phyloP scores from a whole-genome alignment of 2,797 vertebrate genomes.

The Macrochelys suwanniensis region DNA sequence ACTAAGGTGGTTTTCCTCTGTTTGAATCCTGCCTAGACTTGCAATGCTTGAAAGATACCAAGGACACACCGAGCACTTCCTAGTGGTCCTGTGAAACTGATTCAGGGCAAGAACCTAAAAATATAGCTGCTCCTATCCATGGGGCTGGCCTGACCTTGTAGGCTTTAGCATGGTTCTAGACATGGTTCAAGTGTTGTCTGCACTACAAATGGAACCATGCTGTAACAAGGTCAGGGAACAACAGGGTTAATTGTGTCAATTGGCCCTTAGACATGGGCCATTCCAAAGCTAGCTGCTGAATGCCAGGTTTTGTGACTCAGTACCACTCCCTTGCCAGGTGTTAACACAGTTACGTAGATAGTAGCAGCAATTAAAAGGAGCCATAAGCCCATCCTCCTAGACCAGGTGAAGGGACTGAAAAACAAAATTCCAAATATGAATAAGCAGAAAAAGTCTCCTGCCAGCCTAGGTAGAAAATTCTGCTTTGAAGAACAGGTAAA shows the following conservation, averaged over 20 bases:
- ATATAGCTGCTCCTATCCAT: neutral
- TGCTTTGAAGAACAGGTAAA: neutral
- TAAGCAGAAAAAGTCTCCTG: neutral
- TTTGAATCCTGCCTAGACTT: neutral
- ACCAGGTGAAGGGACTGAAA: neutral
- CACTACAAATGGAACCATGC: fast-evolving
- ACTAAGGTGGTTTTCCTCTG: neutral
- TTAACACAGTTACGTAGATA: fast-evolving
- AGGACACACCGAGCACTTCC: neutral
- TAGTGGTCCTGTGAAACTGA: neutral
- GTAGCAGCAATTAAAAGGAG: neutral
- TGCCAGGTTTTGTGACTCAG: fast-evolving
- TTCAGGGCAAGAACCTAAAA: neutral
- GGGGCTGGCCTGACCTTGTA: neutral
- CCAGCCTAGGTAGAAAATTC: neutral
- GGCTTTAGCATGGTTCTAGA: neutral
- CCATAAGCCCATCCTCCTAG: fast-evolving
- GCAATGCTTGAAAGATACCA: neutral
- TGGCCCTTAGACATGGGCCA: neutral
- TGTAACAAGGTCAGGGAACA: neutral
- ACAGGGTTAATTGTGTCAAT: neutral
- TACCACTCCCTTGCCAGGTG: fast-evolving
- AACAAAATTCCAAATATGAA: neutral
- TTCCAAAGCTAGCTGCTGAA: neutral
- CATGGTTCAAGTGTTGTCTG: neutral